These are phyloP conservation scores for Hyphantria cunea DNA, from an alignment of 1,140 invertebrate genomes.

Conservation along the genomic window DNA sequence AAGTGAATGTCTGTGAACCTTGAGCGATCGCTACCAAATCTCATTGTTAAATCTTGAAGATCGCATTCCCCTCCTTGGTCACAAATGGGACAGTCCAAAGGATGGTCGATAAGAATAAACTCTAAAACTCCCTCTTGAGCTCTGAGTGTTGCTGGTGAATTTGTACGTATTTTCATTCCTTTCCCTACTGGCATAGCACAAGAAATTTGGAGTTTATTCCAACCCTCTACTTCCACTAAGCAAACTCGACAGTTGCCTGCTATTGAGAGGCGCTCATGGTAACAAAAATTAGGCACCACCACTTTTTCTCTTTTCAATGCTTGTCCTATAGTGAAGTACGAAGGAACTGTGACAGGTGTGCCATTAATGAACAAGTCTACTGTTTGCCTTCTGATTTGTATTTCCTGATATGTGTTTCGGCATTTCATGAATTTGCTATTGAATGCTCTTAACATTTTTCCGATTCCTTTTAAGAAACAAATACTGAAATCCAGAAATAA, in stretches of 20 bases:
- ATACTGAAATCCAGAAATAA: too few relatives aligned
- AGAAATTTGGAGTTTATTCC: slow-evolving; percentile 89
- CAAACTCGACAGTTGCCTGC: slow-evolving; percentile 93
- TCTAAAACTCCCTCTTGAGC: slow-evolving; percentile 99
- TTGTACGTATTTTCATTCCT: slow-evolving; percentile 88
- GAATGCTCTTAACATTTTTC: slow-evolving; percentile 33
- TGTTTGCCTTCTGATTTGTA: slow-evolving; percentile 31
- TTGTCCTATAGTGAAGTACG: slow-evolving; percentile 62
- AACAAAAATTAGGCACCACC: slow-evolving; percentile 62
- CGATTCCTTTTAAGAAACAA: too few relatives aligned
- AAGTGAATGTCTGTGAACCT: slow-evolving; percentile 96
- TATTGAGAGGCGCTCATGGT: slow-evolving; percentile 88
- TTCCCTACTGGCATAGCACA: slow-evolving; percentile 91
- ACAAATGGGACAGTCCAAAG: slow-evolving; percentile 99
- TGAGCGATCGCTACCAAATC: slow-evolving; percentile 97
- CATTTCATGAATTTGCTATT: slow-evolving; percentile 34
- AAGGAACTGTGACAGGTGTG: slow-evolving; percentile 56
- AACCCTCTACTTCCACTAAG: slow-evolving; percentile 89
- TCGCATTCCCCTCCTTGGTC: slow-evolving; percentile 99
- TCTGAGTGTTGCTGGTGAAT: slow-evolving; percentile 82
- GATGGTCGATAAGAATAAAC: slow-evolving; percentile 98
- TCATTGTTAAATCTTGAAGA: slow-evolving; percentile 98
- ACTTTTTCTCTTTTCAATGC: slow-evolving; percentile 54
- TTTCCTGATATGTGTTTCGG: slow-evolving; percentile 20
- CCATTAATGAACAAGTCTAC: slow-evolving; percentile 64